A percentile compares a stretch with the other conserved stretches of the same genome.
Evolutionary conservation across 2,113 vertebrate species (phyloP).

Genomic region (Barbus barbus): DNA sequence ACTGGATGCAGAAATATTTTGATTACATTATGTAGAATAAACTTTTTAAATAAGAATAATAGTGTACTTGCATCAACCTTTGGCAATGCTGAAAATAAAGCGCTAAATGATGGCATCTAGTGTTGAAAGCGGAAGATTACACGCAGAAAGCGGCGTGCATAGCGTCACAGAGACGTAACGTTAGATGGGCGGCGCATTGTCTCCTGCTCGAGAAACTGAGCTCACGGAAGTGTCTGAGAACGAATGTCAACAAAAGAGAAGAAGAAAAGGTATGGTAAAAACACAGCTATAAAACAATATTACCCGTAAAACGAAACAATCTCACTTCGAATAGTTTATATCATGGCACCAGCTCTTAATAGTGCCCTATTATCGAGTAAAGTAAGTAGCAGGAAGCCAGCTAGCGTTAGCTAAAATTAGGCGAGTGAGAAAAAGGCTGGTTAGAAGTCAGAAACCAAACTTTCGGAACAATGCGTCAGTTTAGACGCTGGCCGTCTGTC

Average conservation of each 20-base stretch:
- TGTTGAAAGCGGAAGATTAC: not conserved
- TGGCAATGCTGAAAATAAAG: not conserved
- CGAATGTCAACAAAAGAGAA: slow-evolving; percentile 73
- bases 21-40: too few species aligned
- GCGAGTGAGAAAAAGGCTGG: not conserved
- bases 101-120: slow-evolving; percentile 10
- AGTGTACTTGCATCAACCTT: not conserved
- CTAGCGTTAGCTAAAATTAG: slow-evolving; percentile 52
- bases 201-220: slow-evolving; percentile 33
- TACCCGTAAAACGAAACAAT: not conserved
- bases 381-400: slow-evolving; percentile 51
- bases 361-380: not conserved
- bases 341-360: not conserved
- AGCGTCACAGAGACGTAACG: slow-evolving; percentile 40
- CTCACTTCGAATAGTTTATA: not conserved
- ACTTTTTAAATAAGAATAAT: too few species aligned
- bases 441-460: slow-evolving; percentile 14
- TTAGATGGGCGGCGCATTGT: slow-evolving; percentile 40
- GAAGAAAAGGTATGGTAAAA: slow-evolving; percentile 63
- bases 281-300: not conserved
- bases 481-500: not conserved
- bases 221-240: slow-evolving; percentile 71
- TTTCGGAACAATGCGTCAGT: not conserved
- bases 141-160: not conserved
- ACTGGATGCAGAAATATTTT: not conserved